Evolutionary conservation across 1,140 invertebrate genomes (phyloP), one percentile per base, ranked within the genome.

Genomic region (Bombus affinis): DNA sequence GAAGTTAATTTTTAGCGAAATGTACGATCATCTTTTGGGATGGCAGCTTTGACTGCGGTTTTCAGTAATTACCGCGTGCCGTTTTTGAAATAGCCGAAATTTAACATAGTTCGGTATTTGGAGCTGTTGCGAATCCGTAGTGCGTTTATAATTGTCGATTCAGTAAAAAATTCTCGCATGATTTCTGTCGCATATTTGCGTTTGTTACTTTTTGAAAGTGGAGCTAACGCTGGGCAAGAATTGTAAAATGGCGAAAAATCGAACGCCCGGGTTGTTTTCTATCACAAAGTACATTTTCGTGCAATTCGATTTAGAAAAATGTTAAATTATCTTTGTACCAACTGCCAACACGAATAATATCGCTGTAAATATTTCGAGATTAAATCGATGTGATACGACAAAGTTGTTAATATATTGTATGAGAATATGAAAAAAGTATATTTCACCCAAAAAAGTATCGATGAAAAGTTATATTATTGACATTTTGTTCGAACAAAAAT

Each of bases 31-130:
- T 12, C 57, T 28, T 59, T 59, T 35, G 65, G 32, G 18, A 1
- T 28, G 65, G 6, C 62, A 39, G 35, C 22, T 77, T 37, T 59
- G 28, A 59, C 75, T 65, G 59, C 75, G 57, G 28, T 32, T 42
- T 62, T 62, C 59, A 57, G 25, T 77, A 65, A 77, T 77, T 77
- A 77, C 75, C n/a, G 39, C 37, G n/a, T 53, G 75, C 18, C 28
- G 18, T 39, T 77, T 77, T 77, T 65, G 3, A 77, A 77, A 77
- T 65, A 59, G 37, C 3, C 39, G 39, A 32, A 77, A 22, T 37
- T 18, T 57, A 77, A 77, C 6, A 1, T 65, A 62, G 28, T 62
- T 59, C 22, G 35, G 8, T 62, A 77, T 65, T 77, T 65, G 37
- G 4, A 77, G 3, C 28, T 37, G 28, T 39, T 77, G 0, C 75